Percentiles rank a stretch among this genome's conserved stretches.
phyloP scores from a whole-genome alignment of 92 coral and sea anemone genomes.

The Actinostola sp. region DNA sequence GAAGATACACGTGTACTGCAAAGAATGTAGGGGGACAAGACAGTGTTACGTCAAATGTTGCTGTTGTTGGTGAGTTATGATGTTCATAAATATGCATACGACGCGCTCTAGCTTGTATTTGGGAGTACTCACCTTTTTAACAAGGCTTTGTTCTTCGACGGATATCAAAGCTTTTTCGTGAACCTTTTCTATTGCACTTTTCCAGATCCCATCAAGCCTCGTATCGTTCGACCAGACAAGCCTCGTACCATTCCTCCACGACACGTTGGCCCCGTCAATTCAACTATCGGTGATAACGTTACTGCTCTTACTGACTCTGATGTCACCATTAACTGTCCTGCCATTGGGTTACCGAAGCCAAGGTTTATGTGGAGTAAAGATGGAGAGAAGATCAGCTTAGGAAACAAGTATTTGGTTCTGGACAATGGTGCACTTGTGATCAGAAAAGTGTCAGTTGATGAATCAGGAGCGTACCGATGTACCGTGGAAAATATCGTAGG shows the following conservation, averaged over 20 bases:
- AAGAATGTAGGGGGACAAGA: conserved; percentile 38
- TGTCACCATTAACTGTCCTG: conserved; percentile 58
- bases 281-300: conserved; percentile 65
- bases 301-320: conserved; percentile 37
- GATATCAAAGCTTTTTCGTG: no score
- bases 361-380: conserved; percentile 63
- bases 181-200: no score
- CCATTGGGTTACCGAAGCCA: conserved; percentile 72
- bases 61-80: conserved; percentile 47
- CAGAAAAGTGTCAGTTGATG: conserved; percentile 42
- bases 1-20: conserved; percentile 51
- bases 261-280: conserved; percentile 27
- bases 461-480: conserved; percentile 71
- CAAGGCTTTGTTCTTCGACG: no score
- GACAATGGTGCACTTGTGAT: conserved; percentile 54
- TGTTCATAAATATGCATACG: no score
- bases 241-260: conserved; percentile 24
- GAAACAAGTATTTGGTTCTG: conserved; percentile 26
- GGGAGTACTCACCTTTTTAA: no score
- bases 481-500: conserved; percentile 59
- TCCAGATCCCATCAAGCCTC: background rate
- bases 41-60: conserved; percentile 44
- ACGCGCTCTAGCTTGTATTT: no score
- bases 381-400: conserved; percentile 21
- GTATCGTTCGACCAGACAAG: conserved; percentile 11